Percentiles rank a stretch among this genome's conserved stretches.
Conservation (phyloP, 2,797 vertebrate genomes). For the Syncerus caffer region DNA sequence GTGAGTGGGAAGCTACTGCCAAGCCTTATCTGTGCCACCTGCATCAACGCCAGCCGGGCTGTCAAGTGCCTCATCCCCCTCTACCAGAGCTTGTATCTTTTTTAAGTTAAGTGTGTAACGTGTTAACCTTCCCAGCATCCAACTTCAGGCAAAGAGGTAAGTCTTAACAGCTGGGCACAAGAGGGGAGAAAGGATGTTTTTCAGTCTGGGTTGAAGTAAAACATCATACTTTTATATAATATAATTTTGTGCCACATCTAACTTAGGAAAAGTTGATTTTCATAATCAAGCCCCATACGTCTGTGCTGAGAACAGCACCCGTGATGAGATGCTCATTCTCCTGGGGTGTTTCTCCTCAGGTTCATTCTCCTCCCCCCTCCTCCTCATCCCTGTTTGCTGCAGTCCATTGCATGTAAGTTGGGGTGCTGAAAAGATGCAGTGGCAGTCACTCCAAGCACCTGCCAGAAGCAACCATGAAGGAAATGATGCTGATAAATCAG, state of each 20-base stretch:
- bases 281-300: background rate
- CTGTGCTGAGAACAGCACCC: background rate
- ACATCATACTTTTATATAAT: background rate
- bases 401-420: background rate
- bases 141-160: slow-evolving; percentile 66
- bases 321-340: background rate
- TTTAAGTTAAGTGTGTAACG: slow-evolving; percentile 67
- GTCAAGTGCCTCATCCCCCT: slow-evolving; percentile 97
- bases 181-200: background rate
- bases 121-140: background rate
- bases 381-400: background rate
- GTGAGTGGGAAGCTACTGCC: slow-evolving; percentile 94
- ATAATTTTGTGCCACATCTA: background rate
- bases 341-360: background rate
- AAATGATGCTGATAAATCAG: slow-evolving; percentile 5
- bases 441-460: background rate
- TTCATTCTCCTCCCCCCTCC: background rate
- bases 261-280: background rate
- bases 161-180: slow-evolving; percentile 21
- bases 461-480: background rate
- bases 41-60: slow-evolving; percentile 98
- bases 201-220: background rate
- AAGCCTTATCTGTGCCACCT: slow-evolving; percentile 94
- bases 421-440: background rate
- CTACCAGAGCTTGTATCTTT: slow-evolving; percentile 99